phyloP scores from a whole-genome alignment of 2,113 vertebrate genomes.

The Hucho hucho region DNA sequence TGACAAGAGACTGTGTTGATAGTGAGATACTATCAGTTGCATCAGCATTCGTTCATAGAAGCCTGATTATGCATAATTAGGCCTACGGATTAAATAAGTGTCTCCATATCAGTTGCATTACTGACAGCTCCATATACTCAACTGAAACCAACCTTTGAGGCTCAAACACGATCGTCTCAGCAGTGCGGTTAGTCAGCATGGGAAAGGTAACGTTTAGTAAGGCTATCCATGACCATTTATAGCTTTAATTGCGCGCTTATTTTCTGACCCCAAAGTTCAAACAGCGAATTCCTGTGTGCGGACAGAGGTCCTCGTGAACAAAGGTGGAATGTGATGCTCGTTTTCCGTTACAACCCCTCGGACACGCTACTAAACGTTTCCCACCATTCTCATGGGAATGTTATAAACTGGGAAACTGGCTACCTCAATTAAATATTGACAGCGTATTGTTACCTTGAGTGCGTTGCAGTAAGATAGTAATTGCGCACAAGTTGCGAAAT shows the following conservation, averaged over 20 bases:
- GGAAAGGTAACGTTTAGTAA: conserved; percentile 61
- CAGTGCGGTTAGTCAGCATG: conserved; percentile 46
- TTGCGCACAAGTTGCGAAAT: no score
- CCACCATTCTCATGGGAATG: conserved; percentile 70
- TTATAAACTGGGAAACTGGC: conserved; percentile 52
- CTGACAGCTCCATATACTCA: neutral
- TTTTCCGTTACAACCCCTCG: conserved; percentile 50
- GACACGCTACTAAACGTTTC: conserved; percentile 61
- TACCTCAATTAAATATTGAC: conserved; percentile 56
- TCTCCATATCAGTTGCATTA: no score
- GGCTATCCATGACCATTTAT: conserved; percentile 70
- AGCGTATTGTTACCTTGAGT: conserved; percentile 61
- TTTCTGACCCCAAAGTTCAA: conserved; percentile 76
- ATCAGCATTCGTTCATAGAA: neutral
- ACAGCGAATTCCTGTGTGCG: conserved; percentile 69
- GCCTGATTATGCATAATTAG: no score
- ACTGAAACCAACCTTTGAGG: conserved; percentile 1
- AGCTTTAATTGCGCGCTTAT: conserved; percentile 77
- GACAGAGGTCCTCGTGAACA: conserved; percentile 70
- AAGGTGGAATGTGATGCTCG: conserved; percentile 71
- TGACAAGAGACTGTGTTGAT: no score
- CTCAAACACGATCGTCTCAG: conserved; percentile 1
- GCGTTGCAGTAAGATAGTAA: conserved; percentile 15
- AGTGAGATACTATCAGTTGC: neutral
- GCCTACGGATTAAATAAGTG: no score